These are phyloP conservation scores for Premnoplex brunnescens DNA, from an alignment of 2,797 vertebrate species.

Conservation along the genomic window DNA sequence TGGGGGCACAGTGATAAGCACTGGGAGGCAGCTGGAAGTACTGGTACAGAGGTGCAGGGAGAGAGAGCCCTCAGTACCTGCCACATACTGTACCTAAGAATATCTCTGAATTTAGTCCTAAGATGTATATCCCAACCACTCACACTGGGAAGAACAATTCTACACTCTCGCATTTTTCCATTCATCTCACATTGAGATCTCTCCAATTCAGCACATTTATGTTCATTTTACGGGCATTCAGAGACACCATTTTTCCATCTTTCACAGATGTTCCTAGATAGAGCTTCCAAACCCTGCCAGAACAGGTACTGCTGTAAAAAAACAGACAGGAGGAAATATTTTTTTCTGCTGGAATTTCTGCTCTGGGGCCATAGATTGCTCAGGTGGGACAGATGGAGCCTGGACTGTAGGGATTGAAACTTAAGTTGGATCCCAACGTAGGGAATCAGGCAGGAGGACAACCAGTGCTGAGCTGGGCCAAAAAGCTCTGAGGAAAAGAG, in stretches of 20 bases:
- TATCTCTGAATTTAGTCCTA: neutral
- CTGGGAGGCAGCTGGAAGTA: neutral
- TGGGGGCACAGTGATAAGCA: neutral
- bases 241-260: neutral
- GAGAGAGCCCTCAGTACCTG: neutral
- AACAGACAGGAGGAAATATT: neutral
- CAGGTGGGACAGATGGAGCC: neutral
- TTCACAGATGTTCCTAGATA: neutral
- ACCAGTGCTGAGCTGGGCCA: neutral
- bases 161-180: neutral
- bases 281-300: neutral
- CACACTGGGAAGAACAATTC: neutral
- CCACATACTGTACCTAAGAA: neutral
- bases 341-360: neutral
- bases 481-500: neutral
- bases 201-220: neutral
- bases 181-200: neutral
- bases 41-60: neutral
- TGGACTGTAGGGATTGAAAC: neutral
- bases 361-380: neutral
- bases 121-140: neutral
- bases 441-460: neutral
- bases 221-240: slow-evolving; percentile 16
- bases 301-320: neutral
- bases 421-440: no score